Conservation (phyloP, 1,140 invertebrate species). For the Dolichoris vasculosae region DNA sequence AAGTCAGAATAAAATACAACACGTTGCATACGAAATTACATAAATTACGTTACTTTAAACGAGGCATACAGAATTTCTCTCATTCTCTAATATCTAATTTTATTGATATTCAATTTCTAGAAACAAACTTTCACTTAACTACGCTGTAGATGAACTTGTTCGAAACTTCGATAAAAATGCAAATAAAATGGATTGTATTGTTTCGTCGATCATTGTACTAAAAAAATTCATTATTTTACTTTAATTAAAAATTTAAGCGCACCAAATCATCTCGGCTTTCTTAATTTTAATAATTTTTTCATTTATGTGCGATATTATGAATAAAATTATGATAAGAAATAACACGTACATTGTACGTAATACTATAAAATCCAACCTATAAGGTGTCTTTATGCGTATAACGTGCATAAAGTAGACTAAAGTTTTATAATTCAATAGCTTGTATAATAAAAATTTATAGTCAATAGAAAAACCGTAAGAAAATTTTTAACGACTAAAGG, state of each 20-base stretch:
- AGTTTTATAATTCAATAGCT: not conserved
- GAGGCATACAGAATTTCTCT: not conserved
- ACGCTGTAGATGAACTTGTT: not conserved
- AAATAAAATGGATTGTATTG: not conserved
- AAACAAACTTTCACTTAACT: not conserved
- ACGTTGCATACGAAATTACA: not conserved
- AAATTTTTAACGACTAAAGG: not conserved
- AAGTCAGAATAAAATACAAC: not conserved
- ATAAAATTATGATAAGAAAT: not conserved
- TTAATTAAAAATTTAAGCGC: not conserved
- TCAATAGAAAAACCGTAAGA: not conserved
- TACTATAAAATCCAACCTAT: not conserved
- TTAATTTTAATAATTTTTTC: not conserved
- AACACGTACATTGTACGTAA: not conserved
- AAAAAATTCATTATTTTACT: not conserved
- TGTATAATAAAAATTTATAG: not conserved
- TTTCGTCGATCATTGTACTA: not conserved
- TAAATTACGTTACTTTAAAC: not conserved
- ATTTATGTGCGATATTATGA: not conserved
- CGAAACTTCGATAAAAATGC: not conserved
- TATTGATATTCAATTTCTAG: not conserved
- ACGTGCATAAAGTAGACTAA: not conserved
- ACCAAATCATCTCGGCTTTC: not conserved
- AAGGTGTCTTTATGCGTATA: not conserved
- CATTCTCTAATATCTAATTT: conserved; percentile 12